phyloP scores from a whole-genome alignment of 2,113 vertebrate species.

The Melanocharis versteri region DNA sequence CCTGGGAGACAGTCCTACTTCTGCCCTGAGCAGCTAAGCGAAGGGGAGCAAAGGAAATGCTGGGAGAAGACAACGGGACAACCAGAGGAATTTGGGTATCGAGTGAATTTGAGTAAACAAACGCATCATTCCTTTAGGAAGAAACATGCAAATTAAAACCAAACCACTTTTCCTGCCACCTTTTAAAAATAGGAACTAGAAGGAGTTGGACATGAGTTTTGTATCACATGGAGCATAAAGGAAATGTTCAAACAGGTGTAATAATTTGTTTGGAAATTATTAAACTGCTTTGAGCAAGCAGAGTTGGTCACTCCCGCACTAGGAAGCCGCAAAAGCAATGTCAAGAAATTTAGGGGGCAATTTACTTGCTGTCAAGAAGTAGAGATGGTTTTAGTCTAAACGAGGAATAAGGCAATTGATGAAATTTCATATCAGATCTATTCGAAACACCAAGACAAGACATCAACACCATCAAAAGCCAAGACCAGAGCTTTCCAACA shows the following conservation, averaged over 20 bases:
- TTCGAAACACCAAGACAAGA: neutral
- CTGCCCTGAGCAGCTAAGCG: neutral
- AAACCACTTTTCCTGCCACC: neutral
- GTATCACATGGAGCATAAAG: neutral
- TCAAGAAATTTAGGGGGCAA: neutral
- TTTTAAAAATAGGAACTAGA: neutral
- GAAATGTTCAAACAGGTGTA: neutral
- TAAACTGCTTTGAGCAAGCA: neutral
- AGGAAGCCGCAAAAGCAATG: neutral
- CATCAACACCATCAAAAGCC: neutral
- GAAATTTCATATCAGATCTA: neutral
- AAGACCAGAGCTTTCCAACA: neutral
- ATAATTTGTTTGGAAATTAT: neutral
- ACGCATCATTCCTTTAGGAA: neutral
- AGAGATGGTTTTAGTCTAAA: neutral
- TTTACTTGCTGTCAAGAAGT: neutral
- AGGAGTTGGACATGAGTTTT: neutral
- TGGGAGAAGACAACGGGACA: fast-evolving
- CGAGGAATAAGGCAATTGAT: neutral
- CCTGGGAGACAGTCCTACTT: neutral
- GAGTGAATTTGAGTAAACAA: neutral
- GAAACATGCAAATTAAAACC: neutral
- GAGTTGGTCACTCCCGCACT: fast-evolving
- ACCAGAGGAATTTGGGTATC: neutral
- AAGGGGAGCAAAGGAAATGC: neutral